phyloP scores from a whole-genome alignment of 2,888 invertebrate genomes.

The Trachelus iudaicus region DNA sequence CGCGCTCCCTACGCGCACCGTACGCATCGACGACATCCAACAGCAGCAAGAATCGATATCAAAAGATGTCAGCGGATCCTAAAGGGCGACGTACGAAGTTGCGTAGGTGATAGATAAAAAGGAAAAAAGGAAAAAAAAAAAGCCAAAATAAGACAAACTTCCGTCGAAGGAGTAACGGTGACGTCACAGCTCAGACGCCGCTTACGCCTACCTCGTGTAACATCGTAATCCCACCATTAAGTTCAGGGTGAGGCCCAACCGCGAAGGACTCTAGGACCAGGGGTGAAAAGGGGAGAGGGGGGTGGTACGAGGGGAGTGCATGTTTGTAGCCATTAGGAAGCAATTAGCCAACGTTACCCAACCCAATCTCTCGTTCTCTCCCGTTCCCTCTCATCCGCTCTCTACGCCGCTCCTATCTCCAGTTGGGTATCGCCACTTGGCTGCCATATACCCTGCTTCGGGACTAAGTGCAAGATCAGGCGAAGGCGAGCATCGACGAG shows the following conservation, averaged over 20 bases:
- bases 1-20: neutral
- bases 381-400: neutral
- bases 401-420: neutral
- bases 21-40: neutral
- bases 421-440: neutral
- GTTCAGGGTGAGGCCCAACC: slow-evolving; percentile 13
- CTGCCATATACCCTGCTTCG: neutral
- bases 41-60: neutral
- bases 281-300: too few species aligned
- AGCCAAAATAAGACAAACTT: neutral
- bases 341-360: slow-evolving; percentile 14
- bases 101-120: neutral
- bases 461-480: neutral
- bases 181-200: slow-evolving; percentile 1
- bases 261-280: neutral
- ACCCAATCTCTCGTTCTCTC: neutral
- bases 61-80: neutral
- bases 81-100: neutral
- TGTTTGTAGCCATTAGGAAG: slow-evolving; percentile 18
- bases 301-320: neutral
- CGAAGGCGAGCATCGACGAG: too few species aligned
- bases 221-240: slow-evolving; percentile 6
- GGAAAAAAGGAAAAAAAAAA: neutral
- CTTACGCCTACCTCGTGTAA: neutral
- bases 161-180: neutral